phyloP scores from a whole-genome alignment of 2,113 vertebrate species.

The Epinephelus lanceolatus region DNA sequence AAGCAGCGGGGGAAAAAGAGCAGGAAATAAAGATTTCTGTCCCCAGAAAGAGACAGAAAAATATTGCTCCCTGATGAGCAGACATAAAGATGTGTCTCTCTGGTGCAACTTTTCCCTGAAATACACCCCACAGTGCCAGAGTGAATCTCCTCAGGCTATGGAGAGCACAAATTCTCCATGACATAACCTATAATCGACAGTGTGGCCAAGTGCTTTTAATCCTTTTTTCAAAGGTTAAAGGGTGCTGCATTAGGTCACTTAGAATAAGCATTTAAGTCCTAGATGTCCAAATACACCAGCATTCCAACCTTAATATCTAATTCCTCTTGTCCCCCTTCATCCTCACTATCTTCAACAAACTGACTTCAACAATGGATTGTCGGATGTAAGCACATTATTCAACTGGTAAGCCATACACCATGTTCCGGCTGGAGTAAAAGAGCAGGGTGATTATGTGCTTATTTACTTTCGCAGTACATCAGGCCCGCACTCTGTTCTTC shows the following conservation, averaged over 20 bases:
- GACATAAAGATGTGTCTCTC: neutral
- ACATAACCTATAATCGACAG: slow-evolving; percentile 7
- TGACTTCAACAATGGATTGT: slow-evolving; percentile 3
- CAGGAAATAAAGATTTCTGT: neutral
- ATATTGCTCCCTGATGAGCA: neutral
- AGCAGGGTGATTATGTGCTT: slow-evolving; percentile 45
- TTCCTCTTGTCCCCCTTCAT: neutral
- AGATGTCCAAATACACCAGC: neutral
- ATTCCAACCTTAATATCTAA: slow-evolving; percentile 3
- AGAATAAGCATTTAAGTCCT: neutral
- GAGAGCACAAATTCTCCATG: slow-evolving; percentile 3
- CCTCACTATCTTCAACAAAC: slow-evolving; percentile 14
- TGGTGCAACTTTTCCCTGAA: neutral
- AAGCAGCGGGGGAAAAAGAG: neutral
- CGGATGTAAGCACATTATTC: slow-evolving; percentile 35
- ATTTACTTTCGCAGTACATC: slow-evolving; percentile 37
- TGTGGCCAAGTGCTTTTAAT: neutral
- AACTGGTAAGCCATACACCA: slow-evolving; percentile 19
- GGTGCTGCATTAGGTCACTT: neutral
- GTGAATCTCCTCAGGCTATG: neutral
- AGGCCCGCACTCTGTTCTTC: neutral
- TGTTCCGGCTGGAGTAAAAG: slow-evolving; percentile 34
- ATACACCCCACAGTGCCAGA: neutral
- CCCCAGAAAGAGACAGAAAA: neutral
- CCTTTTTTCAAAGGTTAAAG: neutral